Conservation (phyloP, 30 jellyfish, hydroid and myxozoan species). For the Morbakka virulenta region DNA sequence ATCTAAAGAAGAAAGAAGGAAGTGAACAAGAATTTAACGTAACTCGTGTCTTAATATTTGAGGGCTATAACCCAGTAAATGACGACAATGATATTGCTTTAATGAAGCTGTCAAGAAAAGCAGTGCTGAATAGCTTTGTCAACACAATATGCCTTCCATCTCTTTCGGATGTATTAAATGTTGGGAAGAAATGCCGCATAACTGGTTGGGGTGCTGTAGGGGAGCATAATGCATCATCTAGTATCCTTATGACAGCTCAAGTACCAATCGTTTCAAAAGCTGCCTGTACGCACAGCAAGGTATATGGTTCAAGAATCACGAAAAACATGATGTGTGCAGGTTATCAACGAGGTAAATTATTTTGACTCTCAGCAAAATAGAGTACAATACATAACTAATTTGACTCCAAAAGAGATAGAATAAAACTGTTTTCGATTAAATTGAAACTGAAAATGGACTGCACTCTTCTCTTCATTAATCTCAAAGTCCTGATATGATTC, state of each 20-base stretch:
- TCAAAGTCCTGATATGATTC: no score
- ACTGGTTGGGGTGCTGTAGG: conserved; percentile 95
- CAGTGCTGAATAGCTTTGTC: conserved; percentile 62
- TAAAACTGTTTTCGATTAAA: no score
- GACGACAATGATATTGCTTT: conserved; percentile 80
- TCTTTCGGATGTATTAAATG: conserved; percentile 32
- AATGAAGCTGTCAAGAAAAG: conserved; percentile 60
- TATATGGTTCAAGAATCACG: conserved; percentile 68
- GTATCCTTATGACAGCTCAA: conserved; percentile 68
- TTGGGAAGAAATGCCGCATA: conserved; percentile 73
- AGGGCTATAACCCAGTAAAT: conserved; percentile 61
- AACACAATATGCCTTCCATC: conserved; percentile 76
- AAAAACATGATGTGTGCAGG: conserved; percentile 94
- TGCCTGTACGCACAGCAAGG: conserved; percentile 54
- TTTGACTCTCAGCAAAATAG: no score
- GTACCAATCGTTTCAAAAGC: conserved; percentile 66
- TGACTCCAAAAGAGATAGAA: no score
- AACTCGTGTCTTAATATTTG: conserved; percentile 47
- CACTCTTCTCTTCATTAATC: no score
- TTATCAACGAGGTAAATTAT: conserved; percentile 66
- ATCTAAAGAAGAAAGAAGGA: conserved; percentile 37
- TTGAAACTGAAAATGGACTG: no score
- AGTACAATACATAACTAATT: no score
- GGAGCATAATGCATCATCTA: conserved; percentile 52
- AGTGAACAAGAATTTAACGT: conserved; percentile 60